A percentile compares a stretch with the other conserved stretches of the same genome.
Conservation (phyloP, 2,888 invertebrate genomes). For the Elmis aenea region DNA sequence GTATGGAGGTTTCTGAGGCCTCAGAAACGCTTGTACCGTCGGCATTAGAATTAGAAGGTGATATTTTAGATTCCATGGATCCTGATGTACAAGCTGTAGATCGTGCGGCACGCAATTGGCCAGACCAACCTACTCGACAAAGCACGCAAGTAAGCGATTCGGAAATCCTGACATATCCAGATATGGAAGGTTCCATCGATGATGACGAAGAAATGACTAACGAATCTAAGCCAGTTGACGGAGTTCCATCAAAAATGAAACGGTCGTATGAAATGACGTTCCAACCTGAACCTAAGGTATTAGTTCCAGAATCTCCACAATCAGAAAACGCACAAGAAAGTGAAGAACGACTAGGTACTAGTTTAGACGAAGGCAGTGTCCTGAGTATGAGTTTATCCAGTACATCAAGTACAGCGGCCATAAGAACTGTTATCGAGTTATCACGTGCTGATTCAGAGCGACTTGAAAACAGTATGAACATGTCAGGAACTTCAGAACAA, state of each 20-base stretch:
- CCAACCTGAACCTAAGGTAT: constrained; percentile 56
- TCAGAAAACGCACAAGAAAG: constrained; percentile 45
- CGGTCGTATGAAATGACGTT: constrained; percentile 89
- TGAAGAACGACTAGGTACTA: constrained; percentile 53
- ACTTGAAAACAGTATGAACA: constrained; percentile 44
- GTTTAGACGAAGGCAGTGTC: constrained; percentile 56
- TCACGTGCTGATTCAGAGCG: constrained; percentile 46
- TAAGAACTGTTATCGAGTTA: constrained; percentile 47
- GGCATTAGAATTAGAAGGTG: constrained; percentile 73
- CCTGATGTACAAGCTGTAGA: constrained; percentile 47
- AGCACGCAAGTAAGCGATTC: constrained; percentile 39
- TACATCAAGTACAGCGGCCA: constrained; percentile 49
- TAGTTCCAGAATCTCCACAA: constrained; percentile 48
- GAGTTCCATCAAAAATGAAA: constrained; percentile 71
- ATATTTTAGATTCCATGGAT: constrained; percentile 61
- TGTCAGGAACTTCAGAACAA: constrained; percentile 47
- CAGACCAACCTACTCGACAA: constrained; percentile 30
- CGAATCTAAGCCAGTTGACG: constrained; percentile 48
- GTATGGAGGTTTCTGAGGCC: constrained; percentile 84
- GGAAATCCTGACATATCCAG: constrained; percentile 23
- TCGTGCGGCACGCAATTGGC: constrained; percentile 25
- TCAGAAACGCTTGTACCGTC: constrained; percentile 93
- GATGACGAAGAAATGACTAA: constrained; percentile 51
- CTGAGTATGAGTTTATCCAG: constrained; percentile 56
- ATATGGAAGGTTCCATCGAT: constrained; percentile 51